Evolutionary conservation across 2,113 vertebrate species (phyloP).

Genomic region (Oreochromis niloticus): DNA sequence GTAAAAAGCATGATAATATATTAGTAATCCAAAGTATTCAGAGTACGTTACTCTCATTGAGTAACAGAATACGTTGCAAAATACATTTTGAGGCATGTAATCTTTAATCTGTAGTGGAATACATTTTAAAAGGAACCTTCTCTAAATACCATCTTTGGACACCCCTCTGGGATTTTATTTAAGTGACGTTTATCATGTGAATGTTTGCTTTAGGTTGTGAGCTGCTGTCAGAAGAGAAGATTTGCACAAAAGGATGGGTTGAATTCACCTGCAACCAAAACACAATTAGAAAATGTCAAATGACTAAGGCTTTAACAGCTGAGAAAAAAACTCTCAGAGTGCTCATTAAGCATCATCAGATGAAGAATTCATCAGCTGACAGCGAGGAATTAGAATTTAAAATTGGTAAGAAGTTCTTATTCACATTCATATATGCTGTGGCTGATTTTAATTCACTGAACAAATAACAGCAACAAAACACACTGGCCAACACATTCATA

Average conservation of each 20-base stretch:
- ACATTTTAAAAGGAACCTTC: background rate
- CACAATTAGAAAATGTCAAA: accelerated
- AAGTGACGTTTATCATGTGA: background rate
- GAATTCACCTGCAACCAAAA: background rate
- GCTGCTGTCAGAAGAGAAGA: background rate
- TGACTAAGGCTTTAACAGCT: accelerated
- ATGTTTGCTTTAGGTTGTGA: background rate
- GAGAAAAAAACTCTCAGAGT: accelerated
- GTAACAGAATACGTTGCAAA: background rate
- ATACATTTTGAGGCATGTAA: background rate
- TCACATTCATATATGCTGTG: background rate
- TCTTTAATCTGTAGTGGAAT: background rate
- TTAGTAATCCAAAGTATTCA: too few species aligned
- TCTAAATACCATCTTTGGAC: background rate
- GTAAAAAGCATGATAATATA: too few species aligned
- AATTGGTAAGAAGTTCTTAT: background rate
- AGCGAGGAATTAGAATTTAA: accelerated
- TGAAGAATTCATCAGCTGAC: accelerated
- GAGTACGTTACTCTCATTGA: background rate
- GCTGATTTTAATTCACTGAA: background rate
- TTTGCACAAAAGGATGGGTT: background rate
- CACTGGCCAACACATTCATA: accelerated
- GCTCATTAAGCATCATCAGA: background rate
- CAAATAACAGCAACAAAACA: background rate
- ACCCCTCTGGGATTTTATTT: background rate